Percentiles rank a stretch among this genome's conserved stretches.
Evolutionary conservation across 2,113 vertebrate species (phyloP).

Genomic region (human): GRCh38 chr5:32803501-32804000

Average conservation of each 20-base stretch:
- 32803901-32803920: conserved; percentile 8
- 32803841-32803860: neutral
- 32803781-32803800: neutral
- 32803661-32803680: neutral
- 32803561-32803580: neutral
- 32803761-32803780: neutral
- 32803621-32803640: neutral
- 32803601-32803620: neutral
- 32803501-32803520: neutral
- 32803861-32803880: neutral
- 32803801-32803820: neutral
- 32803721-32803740: neutral
- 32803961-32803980: neutral
- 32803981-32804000: neutral
- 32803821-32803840: neutral
- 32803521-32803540: neutral
- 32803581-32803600: neutral
- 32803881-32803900: neutral
- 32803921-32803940: neutral
- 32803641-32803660: neutral
- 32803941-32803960: neutral
- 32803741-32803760: neutral
- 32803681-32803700: neutral
- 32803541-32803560: neutral
- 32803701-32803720: neutral